Conservation (phyloP, 1,140 invertebrate genomes). For the Drosophila paulistorum region DNA sequence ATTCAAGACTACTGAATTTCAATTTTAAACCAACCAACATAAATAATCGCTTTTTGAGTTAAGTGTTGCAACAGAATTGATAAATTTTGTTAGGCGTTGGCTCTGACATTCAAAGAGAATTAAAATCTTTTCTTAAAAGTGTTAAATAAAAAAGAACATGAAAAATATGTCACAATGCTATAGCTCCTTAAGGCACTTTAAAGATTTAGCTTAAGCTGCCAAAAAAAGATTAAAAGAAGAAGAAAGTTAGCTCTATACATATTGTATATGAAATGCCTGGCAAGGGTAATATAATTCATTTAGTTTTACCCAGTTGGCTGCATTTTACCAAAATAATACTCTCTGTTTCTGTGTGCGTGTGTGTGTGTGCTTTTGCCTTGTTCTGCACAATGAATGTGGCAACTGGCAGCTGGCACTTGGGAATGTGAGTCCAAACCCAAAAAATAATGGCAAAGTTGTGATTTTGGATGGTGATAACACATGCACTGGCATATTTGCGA, state of each 20-base stretch:
- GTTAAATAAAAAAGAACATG: no score
- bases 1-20: no score
- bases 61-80: no score
- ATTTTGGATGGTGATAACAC: conserved; percentile 50
- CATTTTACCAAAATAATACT: conserved; percentile 25
- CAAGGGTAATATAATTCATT: conserved; percentile 52
- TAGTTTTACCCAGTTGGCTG: conserved; percentile 45
- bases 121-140: no score
- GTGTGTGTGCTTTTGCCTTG: conserved; percentile 36
- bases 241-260: conserved; percentile 6
- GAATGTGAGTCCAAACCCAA: conserved; percentile 26
- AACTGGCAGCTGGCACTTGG: conserved; percentile 46
- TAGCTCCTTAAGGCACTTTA: conserved; percentile 16
- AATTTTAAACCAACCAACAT: no score
- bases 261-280: conserved; percentile 4
- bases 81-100: no score
- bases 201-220: conserved; percentile 32
- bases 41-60: no score
- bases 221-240: conserved; percentile 2
- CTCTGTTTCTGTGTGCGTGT: conserved; percentile 14
- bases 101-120: no score
- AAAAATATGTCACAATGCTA: no score
- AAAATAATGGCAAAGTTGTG: conserved; percentile 34
- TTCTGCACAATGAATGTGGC: conserved; percentile 34
- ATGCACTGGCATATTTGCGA: conserved; percentile 58